Percentiles rank a stretch among this genome's conserved stretches.
phyloP scores from a whole-genome alignment of 2,888 invertebrate genomes.

The Latheticus oryzae region DNA sequence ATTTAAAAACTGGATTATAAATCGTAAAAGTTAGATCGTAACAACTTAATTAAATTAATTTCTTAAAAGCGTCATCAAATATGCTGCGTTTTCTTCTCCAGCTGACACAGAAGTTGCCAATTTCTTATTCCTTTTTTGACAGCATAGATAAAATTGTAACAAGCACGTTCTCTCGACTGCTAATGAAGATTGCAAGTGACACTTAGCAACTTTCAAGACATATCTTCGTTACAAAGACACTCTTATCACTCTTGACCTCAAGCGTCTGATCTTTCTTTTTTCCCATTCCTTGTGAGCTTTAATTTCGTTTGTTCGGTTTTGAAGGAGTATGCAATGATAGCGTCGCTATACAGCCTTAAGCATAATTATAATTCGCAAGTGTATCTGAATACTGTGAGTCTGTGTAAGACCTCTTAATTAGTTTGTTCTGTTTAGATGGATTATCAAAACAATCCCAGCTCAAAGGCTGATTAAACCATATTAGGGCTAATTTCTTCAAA shows the following conservation, averaged over 20 bases:
- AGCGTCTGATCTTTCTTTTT: neutral
- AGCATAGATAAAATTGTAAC: too few species aligned
- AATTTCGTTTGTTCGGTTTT: slow-evolving; percentile 3
- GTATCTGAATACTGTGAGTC: slow-evolving; percentile 15
- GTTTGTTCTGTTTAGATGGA: slow-evolving; percentile 22
- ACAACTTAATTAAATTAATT: too few species aligned
- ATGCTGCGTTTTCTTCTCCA: too few species aligned
- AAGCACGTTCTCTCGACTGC: slow-evolving; percentile 19
- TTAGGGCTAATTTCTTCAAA: neutral
- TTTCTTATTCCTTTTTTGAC: too few species aligned
- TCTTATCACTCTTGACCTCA: slow-evolving; percentile 8
- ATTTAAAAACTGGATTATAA: too few species aligned
- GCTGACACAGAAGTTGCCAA: too few species aligned
- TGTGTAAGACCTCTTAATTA: slow-evolving; percentile 26
- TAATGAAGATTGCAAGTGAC: slow-evolving; percentile 25
- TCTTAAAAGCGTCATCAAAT: too few species aligned
- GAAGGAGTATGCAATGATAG: neutral
- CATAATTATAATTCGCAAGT: slow-evolving; percentile 18
- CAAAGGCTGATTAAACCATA: slow-evolving; percentile 9
- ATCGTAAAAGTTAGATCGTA: too few species aligned
- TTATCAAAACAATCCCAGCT: slow-evolving; percentile 16
- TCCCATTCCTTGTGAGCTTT: neutral
- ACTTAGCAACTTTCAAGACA: slow-evolving; percentile 15
- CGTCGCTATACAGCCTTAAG: slow-evolving; percentile 1
- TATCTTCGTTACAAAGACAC: slow-evolving; percentile 3